A percentile compares a stretch with the other conserved stretches of the same genome.
phyloP scores from a whole-genome alignment of 2,888 invertebrate species.

The Amblyteles armatorius region DNA sequence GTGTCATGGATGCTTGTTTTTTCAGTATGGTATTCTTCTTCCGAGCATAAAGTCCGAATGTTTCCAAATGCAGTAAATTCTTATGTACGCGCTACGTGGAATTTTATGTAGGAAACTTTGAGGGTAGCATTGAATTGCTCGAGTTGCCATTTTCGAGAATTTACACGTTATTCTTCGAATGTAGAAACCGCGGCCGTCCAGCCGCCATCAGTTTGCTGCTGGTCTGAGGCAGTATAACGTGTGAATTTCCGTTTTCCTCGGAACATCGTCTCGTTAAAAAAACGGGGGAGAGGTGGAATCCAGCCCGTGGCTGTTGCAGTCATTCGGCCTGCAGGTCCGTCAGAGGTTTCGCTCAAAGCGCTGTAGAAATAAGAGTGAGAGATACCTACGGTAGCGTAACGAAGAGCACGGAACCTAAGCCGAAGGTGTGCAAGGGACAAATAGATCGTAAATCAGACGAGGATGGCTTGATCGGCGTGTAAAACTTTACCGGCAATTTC shows the following conservation, averaged over 20 bases:
- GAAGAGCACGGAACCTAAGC: neutral
- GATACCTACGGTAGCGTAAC: neutral
- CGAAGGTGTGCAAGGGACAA: conserved; percentile 12
- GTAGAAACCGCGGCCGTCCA: neutral
- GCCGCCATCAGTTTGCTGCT: conserved; percentile 16
- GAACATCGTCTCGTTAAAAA: conserved; percentile 15
- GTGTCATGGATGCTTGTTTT: neutral
- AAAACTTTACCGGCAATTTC: conserved; percentile 57
- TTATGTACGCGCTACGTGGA: neutral
- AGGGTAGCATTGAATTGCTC: neutral
- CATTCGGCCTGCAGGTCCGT: conserved; percentile 29
- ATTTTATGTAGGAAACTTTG: neutral
- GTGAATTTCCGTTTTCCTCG: conserved; percentile 41
- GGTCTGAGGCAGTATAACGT: conserved; percentile 19
- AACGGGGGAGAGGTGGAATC: neutral
- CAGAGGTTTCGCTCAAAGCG: conserved; percentile 19
- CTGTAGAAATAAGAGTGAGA: conserved; percentile 1
- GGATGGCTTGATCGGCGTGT: conserved; percentile 55
- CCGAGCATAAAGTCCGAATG: neutral
- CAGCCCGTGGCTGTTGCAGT: neutral
- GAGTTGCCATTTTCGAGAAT: neutral
- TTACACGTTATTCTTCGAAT: conserved; percentile 6
- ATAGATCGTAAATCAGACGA: conserved; percentile 40
- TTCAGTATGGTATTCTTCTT: neutral
- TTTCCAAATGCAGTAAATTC: neutral